Evolutionary conservation across 2,888 invertebrate species (phyloP).

Genomic region (Ophion costatus): DNA sequence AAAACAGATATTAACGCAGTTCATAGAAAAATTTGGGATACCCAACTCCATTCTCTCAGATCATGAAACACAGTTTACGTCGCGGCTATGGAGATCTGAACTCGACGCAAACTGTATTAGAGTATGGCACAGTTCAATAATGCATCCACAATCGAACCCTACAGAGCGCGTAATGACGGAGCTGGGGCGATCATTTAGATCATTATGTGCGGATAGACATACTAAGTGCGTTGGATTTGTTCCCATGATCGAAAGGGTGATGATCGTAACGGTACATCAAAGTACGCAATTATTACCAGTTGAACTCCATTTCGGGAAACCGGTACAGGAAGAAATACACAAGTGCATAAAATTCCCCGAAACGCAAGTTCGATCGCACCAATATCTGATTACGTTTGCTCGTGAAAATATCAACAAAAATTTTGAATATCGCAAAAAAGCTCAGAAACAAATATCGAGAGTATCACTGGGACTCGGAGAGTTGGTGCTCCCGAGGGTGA

Average conservation of each 20-base stretch:
- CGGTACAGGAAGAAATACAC: background rate
- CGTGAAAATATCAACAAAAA: too few species aligned
- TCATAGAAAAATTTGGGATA: conserved; percentile 51
- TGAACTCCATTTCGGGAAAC: background rate
- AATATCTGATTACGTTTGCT: too few species aligned
- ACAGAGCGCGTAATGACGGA: conserved; percentile 63
- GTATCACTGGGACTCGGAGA: too few species aligned
- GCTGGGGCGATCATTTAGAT: conserved; percentile 64
- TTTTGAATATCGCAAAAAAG: too few species aligned
- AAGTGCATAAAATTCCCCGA: too few species aligned
- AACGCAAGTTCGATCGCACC: too few species aligned
- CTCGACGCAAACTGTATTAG: conserved; percentile 26
- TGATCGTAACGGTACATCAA: conserved; percentile 60
- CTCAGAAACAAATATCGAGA: too few species aligned
- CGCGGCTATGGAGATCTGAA: conserved; percentile 41
- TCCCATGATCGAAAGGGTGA: conserved; percentile 39
- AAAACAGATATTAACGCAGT: conserved; percentile 31
- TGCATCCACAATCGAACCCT: conserved; percentile 63
- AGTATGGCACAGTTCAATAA: background rate
- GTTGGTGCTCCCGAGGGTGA: too few species aligned
- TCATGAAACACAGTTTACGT: conserved; percentile 56
- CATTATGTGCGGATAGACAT: conserved; percentile 56
- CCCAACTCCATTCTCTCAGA: conserved; percentile 48
- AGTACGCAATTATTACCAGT: conserved; percentile 6
- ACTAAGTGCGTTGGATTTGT: conserved; percentile 61